Conservation (phyloP, 2,888 invertebrate genomes). For the Clanis bilineata region DNA sequence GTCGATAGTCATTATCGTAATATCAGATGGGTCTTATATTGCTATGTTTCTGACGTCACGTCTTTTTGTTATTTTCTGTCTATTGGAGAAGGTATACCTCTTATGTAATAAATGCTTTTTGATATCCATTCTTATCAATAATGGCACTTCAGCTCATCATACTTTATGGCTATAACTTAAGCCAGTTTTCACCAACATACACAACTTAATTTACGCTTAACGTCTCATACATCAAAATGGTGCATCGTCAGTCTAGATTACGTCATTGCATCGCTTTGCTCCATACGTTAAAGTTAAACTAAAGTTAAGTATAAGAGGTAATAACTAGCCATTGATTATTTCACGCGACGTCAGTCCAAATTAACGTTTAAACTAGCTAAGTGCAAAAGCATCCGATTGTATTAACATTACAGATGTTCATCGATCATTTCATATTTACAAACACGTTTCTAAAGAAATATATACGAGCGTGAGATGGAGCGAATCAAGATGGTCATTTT, state of each 20-base stretch:
- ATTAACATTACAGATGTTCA: not conserved
- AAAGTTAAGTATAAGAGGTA: not conserved
- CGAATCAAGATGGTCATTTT: not conserved
- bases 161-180: too few relatives aligned
- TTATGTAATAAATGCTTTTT: not conserved
- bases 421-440: constrained; percentile 32
- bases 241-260: too few relatives aligned
- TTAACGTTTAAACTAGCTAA: not conserved
- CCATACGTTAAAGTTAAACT: not conserved
- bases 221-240: not conserved
- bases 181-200: not conserved
- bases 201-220: not conserved
- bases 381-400: constrained; percentile 1
- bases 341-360: not conserved
- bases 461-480: constrained; percentile 25
- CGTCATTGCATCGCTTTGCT: not conserved
- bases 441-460: constrained; percentile 25
- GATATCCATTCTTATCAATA: too few relatives aligned
- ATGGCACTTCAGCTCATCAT: too few relatives aligned
- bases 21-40: not conserved
- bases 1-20: too few relatives aligned
- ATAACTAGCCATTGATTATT: too few relatives aligned
- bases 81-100: not conserved
- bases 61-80: not conserved
- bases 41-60: not conserved